Evolutionary conservation across 35 echinoderm and acorn worm genomes (phyloP), one percentile per base, ranked within the genome.

Genomic region (Patiria miniata): DNA sequence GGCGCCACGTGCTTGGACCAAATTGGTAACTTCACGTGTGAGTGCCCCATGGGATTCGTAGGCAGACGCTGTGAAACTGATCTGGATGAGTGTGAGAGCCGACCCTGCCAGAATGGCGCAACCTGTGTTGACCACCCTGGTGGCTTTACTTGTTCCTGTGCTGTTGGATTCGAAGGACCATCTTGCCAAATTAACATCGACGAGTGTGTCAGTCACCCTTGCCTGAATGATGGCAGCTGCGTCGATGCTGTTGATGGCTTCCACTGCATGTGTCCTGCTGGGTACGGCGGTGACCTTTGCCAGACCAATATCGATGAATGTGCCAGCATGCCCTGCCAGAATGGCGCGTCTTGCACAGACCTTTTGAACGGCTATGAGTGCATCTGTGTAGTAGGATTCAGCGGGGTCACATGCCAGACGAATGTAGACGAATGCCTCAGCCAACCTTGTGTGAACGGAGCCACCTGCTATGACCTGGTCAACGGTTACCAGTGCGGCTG

Each of bases 301-400:
- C 85, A 89, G 38, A 87, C 79, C 1, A 83, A 95, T 44, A 78
- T 89, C 36, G 73, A 95, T 51, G 93, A 95, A 60, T 95, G 93
- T 32, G 9, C 57, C 10, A 89, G 80, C 68, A 32, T 39, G n/a
- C 93, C 90, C 2, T 95, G 93, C 42, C 65, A 32, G 21, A 84
- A 95, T 61, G 86, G 65, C n/a, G 86, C 61, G 38, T 65, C 68
- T 38, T 95, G 93, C 33, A 83, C 77, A 36, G 89, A 95, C 56
- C 15, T 28, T 5, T 40, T 88, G 0, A 84, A 92, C 55, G 37
- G 7, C n/a, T 91, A 58, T 38, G 22, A 40, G 40, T 95, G 93
- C 40, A 54, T 16, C 0, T 95, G 93, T 83, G 7, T 39, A n/a
- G 5, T 61, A 18, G 93, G 93, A 54, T 92, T 78, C 60, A 81